A percentile compares a stretch with the other conserved stretches of the same genome.
phyloP scores from a whole-genome alignment of 2,113 vertebrate genomes.

The Poeciliopsis occidentalis region DNA sequence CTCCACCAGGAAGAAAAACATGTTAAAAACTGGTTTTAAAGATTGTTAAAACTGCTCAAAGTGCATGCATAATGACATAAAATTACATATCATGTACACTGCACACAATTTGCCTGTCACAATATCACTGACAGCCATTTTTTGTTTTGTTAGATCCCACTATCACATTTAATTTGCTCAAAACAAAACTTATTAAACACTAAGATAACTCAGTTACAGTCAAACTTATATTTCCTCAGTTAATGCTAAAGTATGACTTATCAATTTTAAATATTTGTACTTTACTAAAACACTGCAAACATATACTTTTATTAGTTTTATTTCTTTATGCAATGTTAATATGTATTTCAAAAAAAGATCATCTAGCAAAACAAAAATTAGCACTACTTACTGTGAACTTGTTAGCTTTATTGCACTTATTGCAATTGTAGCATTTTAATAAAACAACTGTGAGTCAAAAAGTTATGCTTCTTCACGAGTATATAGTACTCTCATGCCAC shows the following conservation, averaged over 20 bases:
- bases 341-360: not conserved
- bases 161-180: not conserved
- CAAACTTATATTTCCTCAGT: not conserved
- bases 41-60: not conserved
- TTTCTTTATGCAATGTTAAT: not conserved
- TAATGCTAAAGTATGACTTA: not conserved
- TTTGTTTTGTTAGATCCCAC: not conserved
- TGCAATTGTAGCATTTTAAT: not conserved
- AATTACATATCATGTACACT: not conserved
- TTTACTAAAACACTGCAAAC: not conserved
- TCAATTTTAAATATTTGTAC: not conserved
- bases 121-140: not conserved
- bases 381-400: not conserved
- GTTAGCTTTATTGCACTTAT: not conserved
- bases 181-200: not conserved
- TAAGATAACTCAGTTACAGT: not conserved
- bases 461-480: not conserved
- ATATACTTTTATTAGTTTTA: not conserved
- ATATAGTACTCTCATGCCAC: slow-evolving; percentile 25
- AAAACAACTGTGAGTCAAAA: slow-evolving; percentile 20
- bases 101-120: not conserved
- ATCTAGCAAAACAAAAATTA: not conserved
- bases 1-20: not conserved
- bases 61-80: not conserved
- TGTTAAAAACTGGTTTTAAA: not conserved